Base-by-base conservation (phyloP, 2,888 invertebrate genomes). In the Disparrhopalites patrizii region DNA sequence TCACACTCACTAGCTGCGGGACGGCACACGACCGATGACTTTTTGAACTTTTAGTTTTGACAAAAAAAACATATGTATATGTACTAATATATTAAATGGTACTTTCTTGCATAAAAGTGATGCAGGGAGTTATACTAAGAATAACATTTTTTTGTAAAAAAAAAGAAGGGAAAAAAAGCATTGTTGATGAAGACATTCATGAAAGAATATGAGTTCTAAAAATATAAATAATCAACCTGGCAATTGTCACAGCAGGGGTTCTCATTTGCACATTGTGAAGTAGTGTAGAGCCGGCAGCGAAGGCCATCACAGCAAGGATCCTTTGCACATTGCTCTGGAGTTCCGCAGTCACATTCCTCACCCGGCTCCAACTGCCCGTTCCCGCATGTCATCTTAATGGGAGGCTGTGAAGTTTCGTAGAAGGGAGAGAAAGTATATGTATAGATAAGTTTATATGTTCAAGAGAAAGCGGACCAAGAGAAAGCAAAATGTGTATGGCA, bases 241-340 rank as follows among this genome's bases (percentile, higher is more conserved):
- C 55, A 55, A 55, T 55, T 55, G 18, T 31, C 55, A 36, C 55
- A 55, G 31, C 55, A 55, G 31, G 55, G 33, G 30, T 80, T 79
- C 7, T 95, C 95, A 33, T 86, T 84, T 58, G 95, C 93, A 80
- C 98, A 99, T 80, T 96, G 89, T 1, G 98, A 90, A 80, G 95
- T 96, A 76, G 90, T 88, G 73, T 88, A 91, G 74, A 98, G 86
- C 72, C 94, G 90, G 81, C 98, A 99, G 58, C 97, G 97, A 79
- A 93, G 89, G 56, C 96, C 93, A 81, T 98, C 97, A 81, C 98
- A 98, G 82, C 98, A 99, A 0, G 93, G 93, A 82, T 98, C 97
- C 76, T 85, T 84, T 70, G 87, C 86, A 81, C 96, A 97, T 78
- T 94, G 92, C 71, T 91, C 88, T 76, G 90, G 87, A 65, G 89